Percentiles rank a stretch among this genome's conserved stretches.
Evolutionary conservation across 2,888 invertebrate species (phyloP).

Genomic region (Baronia brevicornis): DNA sequence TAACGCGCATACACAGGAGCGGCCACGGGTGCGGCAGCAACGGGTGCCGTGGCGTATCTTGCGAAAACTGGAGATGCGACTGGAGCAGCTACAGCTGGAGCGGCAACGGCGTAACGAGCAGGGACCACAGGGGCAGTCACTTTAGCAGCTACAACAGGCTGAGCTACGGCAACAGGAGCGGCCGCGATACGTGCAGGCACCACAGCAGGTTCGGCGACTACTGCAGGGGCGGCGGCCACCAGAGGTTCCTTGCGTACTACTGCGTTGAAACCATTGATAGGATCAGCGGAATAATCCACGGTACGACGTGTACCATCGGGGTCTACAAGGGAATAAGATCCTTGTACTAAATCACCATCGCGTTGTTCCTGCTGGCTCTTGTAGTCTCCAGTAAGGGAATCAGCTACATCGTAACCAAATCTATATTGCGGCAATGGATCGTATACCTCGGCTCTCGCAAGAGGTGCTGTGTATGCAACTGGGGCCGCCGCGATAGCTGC

Average conservation of each 20-base stretch:
- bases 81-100: conserved; percentile 27
- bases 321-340: conserved; percentile 59
- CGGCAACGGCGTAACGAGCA: conserved; percentile 34
- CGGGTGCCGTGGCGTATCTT: conserved; percentile 25
- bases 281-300: conserved; percentile 58
- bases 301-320: conserved; percentile 58
- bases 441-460: conserved; percentile 57
- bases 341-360: conserved; percentile 71
- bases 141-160: conserved; percentile 24
- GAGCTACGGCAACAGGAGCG: conserved; percentile 30
- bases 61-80: conserved; percentile 35
- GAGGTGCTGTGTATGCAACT: conserved; percentile 37
- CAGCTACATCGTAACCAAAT: conserved; percentile 61
- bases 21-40: conserved; percentile 21
- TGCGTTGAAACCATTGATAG: conserved; percentile 61
- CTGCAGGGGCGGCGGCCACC: conserved; percentile 45
- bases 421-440: conserved; percentile 76
- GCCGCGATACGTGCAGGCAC: conserved; percentile 36
- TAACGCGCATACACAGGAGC: conserved; percentile 24
- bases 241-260: conserved; percentile 58
- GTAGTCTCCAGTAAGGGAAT: conserved; percentile 62
- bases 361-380: conserved; percentile 68
- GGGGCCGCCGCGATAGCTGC: conserved; percentile 42
- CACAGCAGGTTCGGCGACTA: conserved; percentile 46
- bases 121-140: conserved; percentile 48